Evolutionary conservation across 2,797 vertebrate genomes (phyloP), one percentile per base, ranked within the genome.

Genomic region (Mus caroli): DNA sequence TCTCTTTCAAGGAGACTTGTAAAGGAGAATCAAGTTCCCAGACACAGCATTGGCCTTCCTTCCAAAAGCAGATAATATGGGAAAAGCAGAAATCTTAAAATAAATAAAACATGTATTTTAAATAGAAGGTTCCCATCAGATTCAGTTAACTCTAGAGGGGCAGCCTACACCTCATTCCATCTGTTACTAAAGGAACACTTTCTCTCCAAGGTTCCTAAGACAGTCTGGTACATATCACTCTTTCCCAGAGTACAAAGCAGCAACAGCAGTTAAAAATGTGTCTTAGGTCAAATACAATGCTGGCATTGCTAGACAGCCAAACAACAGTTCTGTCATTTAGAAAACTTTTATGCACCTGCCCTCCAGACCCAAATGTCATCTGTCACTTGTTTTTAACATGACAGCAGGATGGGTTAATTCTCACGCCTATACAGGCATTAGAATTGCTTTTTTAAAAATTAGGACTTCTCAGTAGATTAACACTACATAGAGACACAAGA

Each of bases 81-180:
- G 40, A 84, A 84, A 46, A 46, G 15, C 15, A 95, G 24, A 40
- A 26, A 28, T 83, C 34, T 46, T 54, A 90, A 92, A 73, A 82
- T 85, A 92, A 73, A 82, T 85, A 96, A 92, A 96, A 87, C 11
- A 92, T 52, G 80, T 64, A 54, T 1, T 76, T 71, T 76, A 92
- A 84, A 92, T 0, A 90, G 22, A 83, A 28, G 37, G 20, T 20
- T 46, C 37, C n/a, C 46, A 79, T 86, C 50, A 40, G 40, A 46
- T 56, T 75, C 91, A 28, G 67, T 19, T 69, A 54, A 80, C 50
- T 83, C 50, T 58, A 78, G 80, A 94, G 75, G 10, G 87, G n/a
- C 26, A 91, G 86, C n/a, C 52, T 50, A 92, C 7, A 77, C 83
- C 54, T 78, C 46, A 34, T 40, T 94, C 56, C 43, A 31, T 3